These are phyloP conservation scores for Wasmannia auropunctata DNA, from an alignment of 1,140 invertebrate species.

Conservation along the genomic window DNA sequence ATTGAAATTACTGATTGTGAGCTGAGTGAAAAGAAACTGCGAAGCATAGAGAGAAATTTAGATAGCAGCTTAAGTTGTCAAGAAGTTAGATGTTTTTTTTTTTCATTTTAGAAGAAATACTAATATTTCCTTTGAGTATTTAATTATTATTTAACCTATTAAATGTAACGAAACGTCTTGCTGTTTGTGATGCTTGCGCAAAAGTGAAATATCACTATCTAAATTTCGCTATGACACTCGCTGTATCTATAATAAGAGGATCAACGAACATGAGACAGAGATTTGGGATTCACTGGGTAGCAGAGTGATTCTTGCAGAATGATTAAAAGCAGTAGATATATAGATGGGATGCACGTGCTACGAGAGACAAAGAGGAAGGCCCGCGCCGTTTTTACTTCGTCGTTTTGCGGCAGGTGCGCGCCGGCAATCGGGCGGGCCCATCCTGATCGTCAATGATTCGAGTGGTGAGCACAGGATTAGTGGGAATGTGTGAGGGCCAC, in stretches of 20 bases:
- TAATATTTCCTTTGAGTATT: not conserved
- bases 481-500: not conserved
- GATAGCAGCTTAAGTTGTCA: not conserved
- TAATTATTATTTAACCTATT: not conserved
- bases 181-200: not conserved
- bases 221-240: constrained; percentile 8
- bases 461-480: not conserved
- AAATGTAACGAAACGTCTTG: not conserved
- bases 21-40: not conserved
- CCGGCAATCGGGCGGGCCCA: not conserved
- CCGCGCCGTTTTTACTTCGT: not conserved
- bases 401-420: not conserved
- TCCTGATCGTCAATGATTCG: constrained; percentile 9
- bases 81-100: not conserved
- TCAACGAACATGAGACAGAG: not conserved
- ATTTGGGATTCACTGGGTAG: constrained; percentile 17
- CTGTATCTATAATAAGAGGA: not conserved
- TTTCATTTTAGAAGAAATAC: not conserved
- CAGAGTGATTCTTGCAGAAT: constrained; percentile 28
- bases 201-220: not conserved
- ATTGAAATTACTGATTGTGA: not conserved
- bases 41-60: constrained; percentile 1
- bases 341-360: constrained; percentile 44
- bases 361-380: not conserved
- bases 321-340: not conserved